A percentile compares a stretch with the other conserved stretches of the same genome.
These are phyloP conservation scores for Nasonovia ribisnigri DNA, from an alignment of 2,888 invertebrate species.

Conservation along the genomic window DNA sequence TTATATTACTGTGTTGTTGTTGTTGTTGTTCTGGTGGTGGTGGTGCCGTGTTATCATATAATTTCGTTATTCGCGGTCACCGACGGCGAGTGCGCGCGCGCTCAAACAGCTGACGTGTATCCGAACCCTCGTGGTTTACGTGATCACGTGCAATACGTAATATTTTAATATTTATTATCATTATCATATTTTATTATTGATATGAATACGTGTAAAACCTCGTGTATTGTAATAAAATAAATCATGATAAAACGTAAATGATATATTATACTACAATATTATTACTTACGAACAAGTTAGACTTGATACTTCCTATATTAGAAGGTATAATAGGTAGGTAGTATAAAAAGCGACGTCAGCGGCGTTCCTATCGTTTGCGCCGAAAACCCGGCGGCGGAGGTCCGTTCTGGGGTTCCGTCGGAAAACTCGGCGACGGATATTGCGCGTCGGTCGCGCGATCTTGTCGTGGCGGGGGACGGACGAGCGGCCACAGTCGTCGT, in stretches of 20 bases:
- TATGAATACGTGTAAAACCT: background rate
- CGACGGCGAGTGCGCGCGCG: background rate
- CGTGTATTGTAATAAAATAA: background rate
- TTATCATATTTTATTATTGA: background rate
- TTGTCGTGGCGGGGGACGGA: slow-evolving; percentile 37
- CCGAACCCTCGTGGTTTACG: background rate
- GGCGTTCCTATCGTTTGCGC: background rate
- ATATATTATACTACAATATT: background rate
- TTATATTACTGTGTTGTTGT: background rate
- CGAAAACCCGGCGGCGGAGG: slow-evolving; percentile 2
- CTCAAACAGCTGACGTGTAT: slow-evolving; percentile 1
- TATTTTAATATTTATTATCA: background rate
- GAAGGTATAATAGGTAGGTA: too few relatives aligned
- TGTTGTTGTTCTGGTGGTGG: background rate
- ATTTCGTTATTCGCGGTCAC: background rate
- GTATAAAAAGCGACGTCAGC: background rate
- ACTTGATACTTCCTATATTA: background rate
- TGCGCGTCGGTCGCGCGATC: background rate
- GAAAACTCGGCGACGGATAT: slow-evolving; percentile 23
- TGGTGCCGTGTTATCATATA: background rate
- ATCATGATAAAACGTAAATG: background rate
- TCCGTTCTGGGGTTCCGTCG: slow-evolving; percentile 46
- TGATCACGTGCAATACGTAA: background rate
- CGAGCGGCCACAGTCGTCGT: slow-evolving; percentile 16
- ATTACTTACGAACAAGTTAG: background rate